phyloP scores from a whole-genome alignment of 2,113 vertebrate species.

The Martes martes region DNA sequence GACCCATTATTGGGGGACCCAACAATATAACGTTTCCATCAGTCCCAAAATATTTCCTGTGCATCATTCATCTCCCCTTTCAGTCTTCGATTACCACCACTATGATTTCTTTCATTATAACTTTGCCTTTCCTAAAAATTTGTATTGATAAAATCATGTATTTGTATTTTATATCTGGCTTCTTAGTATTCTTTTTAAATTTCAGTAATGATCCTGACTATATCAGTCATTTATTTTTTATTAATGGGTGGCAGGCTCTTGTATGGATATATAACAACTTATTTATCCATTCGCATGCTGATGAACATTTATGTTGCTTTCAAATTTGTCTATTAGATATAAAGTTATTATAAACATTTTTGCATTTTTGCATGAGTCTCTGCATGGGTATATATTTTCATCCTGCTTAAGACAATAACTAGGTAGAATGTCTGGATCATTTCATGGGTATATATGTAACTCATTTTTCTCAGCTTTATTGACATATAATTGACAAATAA shows the following conservation, averaged over 20 bases:
- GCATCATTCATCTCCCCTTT: background rate
- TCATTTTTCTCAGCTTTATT: background rate
- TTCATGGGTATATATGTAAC: background rate
- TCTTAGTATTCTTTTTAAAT: background rate
- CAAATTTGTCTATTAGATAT: background rate
- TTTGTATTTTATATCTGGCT: background rate
- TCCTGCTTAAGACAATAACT: background rate
- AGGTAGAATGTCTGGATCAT: background rate
- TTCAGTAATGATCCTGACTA: background rate
- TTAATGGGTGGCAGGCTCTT: background rate
- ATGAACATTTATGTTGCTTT: background rate
- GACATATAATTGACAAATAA: background rate
- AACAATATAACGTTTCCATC: background rate
- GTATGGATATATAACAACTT: background rate
- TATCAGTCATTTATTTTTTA: background rate
- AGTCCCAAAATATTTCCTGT: background rate
- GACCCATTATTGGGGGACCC: too few species aligned
- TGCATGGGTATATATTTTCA: background rate
- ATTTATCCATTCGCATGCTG: background rate
- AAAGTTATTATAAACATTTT: background rate
- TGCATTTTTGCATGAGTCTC: background rate
- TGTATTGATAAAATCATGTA: background rate
- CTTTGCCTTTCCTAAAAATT: background rate
- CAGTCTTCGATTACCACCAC: background rate
- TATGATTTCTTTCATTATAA: background rate